phyloP scores from a whole-genome alignment of 2,888 invertebrate species.

The Cephus sareptanus region DNA sequence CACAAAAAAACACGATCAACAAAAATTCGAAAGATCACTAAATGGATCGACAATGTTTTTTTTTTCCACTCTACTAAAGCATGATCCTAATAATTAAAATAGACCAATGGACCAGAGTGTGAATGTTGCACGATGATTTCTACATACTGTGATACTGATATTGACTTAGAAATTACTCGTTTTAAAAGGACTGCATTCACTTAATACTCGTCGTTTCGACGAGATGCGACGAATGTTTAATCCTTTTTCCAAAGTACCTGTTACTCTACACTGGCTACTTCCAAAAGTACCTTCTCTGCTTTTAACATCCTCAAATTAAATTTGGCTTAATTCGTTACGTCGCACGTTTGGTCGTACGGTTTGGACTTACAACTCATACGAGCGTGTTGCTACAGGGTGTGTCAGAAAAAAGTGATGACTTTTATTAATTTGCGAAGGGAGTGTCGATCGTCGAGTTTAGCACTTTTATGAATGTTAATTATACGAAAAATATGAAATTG shows the following conservation, averaged over 20 bases:
- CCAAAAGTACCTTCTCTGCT: neutral
- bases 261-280: neutral
- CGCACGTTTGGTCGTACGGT: neutral
- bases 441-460: neutral
- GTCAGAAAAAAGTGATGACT: neutral
- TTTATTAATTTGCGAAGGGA: neutral
- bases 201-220: constrained; percentile 6
- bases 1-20: constrained; percentile 27
- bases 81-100: constrained; percentile 15
- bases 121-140: constrained; percentile 4
- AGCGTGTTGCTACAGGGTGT: neutral
- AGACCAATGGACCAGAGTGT: constrained; percentile 9
- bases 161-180: neutral
- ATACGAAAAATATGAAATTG: neutral
- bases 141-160: neutral
- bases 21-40: neutral
- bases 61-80: constrained; percentile 13
- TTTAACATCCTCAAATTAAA: neutral
- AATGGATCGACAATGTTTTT: neutral
- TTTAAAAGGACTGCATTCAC: constrained; percentile 24
- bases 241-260: neutral
- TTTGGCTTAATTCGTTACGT: neutral
- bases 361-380: neutral
- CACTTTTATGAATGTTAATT: neutral
- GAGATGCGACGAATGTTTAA: neutral